Evolutionary conservation across 2,888 invertebrate species (phyloP).

Genomic region (Microctonus brassicae): DNA sequence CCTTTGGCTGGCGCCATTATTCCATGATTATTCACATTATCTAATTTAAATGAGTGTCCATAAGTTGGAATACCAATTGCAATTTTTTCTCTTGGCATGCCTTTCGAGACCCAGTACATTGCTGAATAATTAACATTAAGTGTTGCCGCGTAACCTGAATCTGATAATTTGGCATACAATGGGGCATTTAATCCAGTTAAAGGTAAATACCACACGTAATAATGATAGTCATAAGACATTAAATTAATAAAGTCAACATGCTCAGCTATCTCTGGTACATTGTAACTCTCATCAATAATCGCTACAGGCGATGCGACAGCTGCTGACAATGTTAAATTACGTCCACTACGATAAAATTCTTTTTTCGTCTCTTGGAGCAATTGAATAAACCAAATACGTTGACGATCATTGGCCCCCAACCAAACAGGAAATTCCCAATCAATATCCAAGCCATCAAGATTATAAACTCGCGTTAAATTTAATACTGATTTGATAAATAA

Average conservation of each 20-base stretch:
- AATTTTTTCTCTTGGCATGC: constrained; percentile 83
- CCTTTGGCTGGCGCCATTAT: constrained; percentile 81
- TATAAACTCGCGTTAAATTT: constrained; percentile 71
- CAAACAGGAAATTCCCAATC: constrained; percentile 92
- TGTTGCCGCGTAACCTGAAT: constrained; percentile 77
- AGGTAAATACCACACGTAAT: constrained; percentile 81
- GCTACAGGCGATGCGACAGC: constrained; percentile 85
- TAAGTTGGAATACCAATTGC: constrained; percentile 90
- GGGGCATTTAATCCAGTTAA: constrained; percentile 90
- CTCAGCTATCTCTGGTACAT: constrained; percentile 81
- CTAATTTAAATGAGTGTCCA: constrained; percentile 78
- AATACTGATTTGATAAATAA: constrained; percentile 73
- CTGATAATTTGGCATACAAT: constrained; percentile 75
- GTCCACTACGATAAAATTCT: constrained; percentile 74
- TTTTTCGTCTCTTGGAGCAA: constrained; percentile 80
- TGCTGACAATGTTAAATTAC: constrained; percentile 76
- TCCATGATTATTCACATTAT: constrained; percentile 77
- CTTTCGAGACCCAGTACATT: constrained; percentile 81
- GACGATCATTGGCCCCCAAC: constrained; percentile 68
- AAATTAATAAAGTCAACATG: constrained; percentile 87
- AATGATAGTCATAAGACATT: constrained; percentile 95
- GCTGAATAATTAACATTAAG: constrained; percentile 87
- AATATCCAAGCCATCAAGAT: constrained; percentile 81
- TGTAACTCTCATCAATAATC: constrained; percentile 83
- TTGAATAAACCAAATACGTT: constrained; percentile 82